Evolutionary conservation across 2,113 vertebrate genomes (phyloP), one percentile per base, ranked within the genome.

Genomic region (Plectropomus leopardus): DNA sequence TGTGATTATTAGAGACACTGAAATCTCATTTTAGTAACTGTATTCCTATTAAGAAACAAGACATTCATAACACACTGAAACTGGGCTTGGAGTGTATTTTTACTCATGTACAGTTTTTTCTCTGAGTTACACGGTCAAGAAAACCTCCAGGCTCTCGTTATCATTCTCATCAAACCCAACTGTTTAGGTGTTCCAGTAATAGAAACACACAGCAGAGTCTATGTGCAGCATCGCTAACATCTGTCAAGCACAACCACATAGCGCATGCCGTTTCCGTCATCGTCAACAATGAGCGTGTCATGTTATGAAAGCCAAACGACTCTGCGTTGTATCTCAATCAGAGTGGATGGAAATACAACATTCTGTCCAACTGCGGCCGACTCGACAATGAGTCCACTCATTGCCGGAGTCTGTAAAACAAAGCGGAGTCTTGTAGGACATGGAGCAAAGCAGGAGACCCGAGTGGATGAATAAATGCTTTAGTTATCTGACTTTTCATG

Each of bases 321-420:
- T 86, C 47, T 85, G 48, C 54, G 66, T 88, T 86, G 87, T 84
- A 85, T 89, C 82, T 88, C 87, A 47, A 48, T 85, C 77, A n/a
- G n/a, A 77, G 59, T 17, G 55, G 79, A 88, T 84, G 72, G 86
- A 91, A 92, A 92, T 88, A 89, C 87, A 91, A 90, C 82, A 84
- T 53, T 69, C 74, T 76, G 60, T 72, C 47, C 79, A 30, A 72
- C 72, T 73, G 86, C 32, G 28, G 59, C 66, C 23, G 30, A 83
- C 73, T 89, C 15, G 70, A 80, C 84, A 84, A 90, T 88, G 88
- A 87, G 72, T 74, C 58, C 48, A 59, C 80, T 90, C 84, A 85
- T 90, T 88, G 78, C 3, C 71, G 0, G 65, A 70, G 73, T 78
- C 51, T 21, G 53, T 48, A 34, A 79, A 81, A 88, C 83, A 91